Evolutionary conservation across 2,797 vertebrate species (phyloP).

Genomic region (Gila robusta): DNA sequence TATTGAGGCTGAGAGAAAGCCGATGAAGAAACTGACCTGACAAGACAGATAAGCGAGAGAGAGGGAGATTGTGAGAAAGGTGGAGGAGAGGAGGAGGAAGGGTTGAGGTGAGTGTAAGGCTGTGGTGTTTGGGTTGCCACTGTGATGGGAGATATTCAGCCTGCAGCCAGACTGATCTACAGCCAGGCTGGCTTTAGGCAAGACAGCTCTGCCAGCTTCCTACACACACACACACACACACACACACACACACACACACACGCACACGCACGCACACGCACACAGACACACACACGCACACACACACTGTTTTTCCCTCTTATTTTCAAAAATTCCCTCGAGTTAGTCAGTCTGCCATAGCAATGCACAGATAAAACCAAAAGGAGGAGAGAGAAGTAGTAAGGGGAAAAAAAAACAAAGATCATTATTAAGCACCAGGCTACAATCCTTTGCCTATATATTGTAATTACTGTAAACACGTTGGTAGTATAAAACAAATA

Average conservation of each 20-base stretch:
- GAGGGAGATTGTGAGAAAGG: slow-evolving; percentile 36
- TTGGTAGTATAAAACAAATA: not conserved
- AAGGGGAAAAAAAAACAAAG: not conserved
- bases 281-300: slow-evolving; percentile 7
- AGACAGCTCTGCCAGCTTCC: slow-evolving; percentile 52
- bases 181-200: slow-evolving; percentile 54
- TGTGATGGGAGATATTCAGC: slow-evolving; percentile 54
- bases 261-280: slow-evolving; percentile 9
- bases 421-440: not conserved
- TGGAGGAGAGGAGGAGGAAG: not conserved
- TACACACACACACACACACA: slow-evolving; percentile 9
- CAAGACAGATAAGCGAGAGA: slow-evolving; percentile 49
- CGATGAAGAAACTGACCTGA: slow-evolving; percentile 55
- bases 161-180: slow-evolving; percentile 52
- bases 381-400: not conserved
- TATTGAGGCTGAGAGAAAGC: slow-evolving; percentile 51
- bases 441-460: slow-evolving; percentile 15
- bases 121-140: slow-evolving; percentile 52
- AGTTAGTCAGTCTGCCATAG: slow-evolving; percentile 48
- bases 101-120: slow-evolving; percentile 39
- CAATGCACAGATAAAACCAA: slow-evolving; percentile 7
- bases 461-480: slow-evolving; percentile 16
- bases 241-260: slow-evolving; percentile 16
- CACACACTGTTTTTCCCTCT: slow-evolving; percentile 41
- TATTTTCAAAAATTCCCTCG: slow-evolving; percentile 43